A percentile compares a stretch with the other conserved stretches of the same genome.
These are phyloP conservation scores for Ciconia nigra DNA, from an alignment of 2,797 vertebrate species.

Conservation along the genomic window DNA sequence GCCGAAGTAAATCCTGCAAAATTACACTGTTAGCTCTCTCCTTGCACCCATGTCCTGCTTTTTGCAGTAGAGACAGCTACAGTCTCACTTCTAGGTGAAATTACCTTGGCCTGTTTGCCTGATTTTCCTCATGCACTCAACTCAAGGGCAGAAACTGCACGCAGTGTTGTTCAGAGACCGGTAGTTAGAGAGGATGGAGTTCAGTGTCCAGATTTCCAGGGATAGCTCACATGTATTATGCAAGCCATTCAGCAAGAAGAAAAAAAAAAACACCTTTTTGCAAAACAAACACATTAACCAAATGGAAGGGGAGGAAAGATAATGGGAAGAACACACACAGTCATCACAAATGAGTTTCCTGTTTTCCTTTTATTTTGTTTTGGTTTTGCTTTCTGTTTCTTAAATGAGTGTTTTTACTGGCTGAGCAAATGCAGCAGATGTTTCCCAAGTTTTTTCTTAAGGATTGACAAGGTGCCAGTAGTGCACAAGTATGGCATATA, in stretches of 20 bases:
- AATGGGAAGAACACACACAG: neutral
- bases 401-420: conserved; percentile 22
- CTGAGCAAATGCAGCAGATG: neutral
- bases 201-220: neutral
- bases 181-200: neutral
- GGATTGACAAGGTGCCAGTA: neutral
- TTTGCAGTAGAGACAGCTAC: neutral
- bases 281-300: neutral
- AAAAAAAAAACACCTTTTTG: neutral
- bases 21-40: neutral
- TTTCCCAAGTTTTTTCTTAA: neutral
- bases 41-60: neutral
- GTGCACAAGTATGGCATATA: neutral
- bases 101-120: neutral
- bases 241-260: neutral
- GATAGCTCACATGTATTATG: neutral
- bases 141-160: neutral
- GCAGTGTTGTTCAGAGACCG: neutral
- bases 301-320: neutral
- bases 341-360: conserved; percentile 7
- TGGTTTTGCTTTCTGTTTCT: neutral
- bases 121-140: neutral
- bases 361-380: neutral
- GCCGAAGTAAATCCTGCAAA: neutral
- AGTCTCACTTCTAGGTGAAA: neutral